These are phyloP conservation scores for Agonum fuliginosum DNA, from an alignment of 2,888 invertebrate genomes.

Conservation along the genomic window DNA sequence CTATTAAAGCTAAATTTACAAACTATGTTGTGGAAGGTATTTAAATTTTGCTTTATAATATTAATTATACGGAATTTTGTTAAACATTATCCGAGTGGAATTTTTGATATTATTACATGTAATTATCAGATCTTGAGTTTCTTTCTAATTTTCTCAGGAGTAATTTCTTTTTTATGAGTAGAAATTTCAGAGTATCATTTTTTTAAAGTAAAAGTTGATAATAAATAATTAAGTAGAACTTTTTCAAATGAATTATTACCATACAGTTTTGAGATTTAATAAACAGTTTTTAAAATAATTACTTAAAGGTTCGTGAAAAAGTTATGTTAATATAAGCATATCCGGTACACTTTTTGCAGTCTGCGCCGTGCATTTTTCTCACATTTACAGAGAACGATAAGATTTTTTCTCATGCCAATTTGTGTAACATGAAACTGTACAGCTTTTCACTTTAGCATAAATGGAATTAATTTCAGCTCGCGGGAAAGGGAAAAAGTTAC, in stretches of 20 bases:
- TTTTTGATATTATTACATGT: slow-evolving; percentile 20
- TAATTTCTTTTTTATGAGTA: slow-evolving; percentile 32
- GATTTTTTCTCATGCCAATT: slow-evolving; percentile 42
- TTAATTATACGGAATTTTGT: background rate
- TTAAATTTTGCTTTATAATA: slow-evolving; percentile 16
- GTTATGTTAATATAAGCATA: slow-evolving; percentile 35
- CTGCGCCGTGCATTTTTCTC: slow-evolving; percentile 34
- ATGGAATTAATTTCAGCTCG: slow-evolving; percentile 72
- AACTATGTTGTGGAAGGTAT: slow-evolving; percentile 76
- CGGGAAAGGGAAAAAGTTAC: slow-evolving; percentile 75
- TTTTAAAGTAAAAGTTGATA: slow-evolving; percentile 39
- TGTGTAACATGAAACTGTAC: slow-evolving; percentile 11
- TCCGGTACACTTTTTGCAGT: slow-evolving; percentile 39
- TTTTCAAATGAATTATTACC: background rate
- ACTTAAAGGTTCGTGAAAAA: slow-evolving; percentile 6
- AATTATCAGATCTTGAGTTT: background rate
- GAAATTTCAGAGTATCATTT: background rate
- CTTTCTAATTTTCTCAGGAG: slow-evolving; percentile 12
- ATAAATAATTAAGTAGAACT: background rate
- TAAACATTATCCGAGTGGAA: background rate
- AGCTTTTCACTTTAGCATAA: background rate
- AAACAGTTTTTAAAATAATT: background rate
- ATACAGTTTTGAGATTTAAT: background rate
- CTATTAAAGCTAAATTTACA: slow-evolving; percentile 75
- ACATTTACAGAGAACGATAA: slow-evolving; percentile 40